Conservation (phyloP, 2,888 invertebrate genomes). For the Polymixis flavicincta region DNA sequence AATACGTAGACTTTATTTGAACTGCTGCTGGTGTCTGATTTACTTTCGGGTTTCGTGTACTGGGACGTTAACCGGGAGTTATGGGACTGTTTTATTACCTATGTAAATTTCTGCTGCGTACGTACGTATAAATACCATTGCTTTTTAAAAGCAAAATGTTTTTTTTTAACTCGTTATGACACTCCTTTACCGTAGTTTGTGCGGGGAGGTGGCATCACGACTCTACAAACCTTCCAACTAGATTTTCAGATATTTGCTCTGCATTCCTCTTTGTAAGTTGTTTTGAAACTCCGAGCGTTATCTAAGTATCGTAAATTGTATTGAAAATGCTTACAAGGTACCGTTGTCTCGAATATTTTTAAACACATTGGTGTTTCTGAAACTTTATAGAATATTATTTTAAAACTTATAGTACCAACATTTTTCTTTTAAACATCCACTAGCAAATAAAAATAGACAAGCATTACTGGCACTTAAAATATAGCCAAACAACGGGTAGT, state of each 20-base stretch:
- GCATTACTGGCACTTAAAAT: constrained; percentile 31
- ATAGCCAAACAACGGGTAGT: constrained; percentile 29
- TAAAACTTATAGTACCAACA: constrained; percentile 25
- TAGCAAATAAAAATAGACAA: constrained; percentile 19
- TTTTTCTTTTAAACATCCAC: constrained; percentile 21
- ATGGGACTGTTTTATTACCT: constrained; percentile 69
- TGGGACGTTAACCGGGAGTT: constrained; percentile 67
- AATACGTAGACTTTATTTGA: constrained; percentile 79
- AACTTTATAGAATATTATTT: constrained; percentile 40
- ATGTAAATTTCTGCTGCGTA: constrained; percentile 66
- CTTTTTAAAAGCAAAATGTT: constrained; percentile 46
- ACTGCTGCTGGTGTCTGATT: constrained; percentile 74
- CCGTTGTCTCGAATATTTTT: constrained; percentile 20
- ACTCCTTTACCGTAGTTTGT: constrained; percentile 17
- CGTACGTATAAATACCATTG: constrained; percentile 50
- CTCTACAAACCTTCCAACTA: not conserved
- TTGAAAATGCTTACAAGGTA: constrained; percentile 39
- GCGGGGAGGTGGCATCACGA: constrained; percentile 3
- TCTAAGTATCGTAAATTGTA: constrained; percentile 52
- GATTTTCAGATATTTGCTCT: constrained; percentile 22
- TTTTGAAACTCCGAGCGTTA: constrained; percentile 38
- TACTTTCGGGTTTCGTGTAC: constrained; percentile 74
- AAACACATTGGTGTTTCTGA: constrained; percentile 15
- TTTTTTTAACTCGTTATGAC: constrained; percentile 40
- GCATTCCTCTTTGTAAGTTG: constrained; percentile 24